A percentile compares a stretch with the other conserved stretches of the same genome.
phyloP scores from a whole-genome alignment of 2,888 invertebrate genomes.

The Orthosia gothica region DNA sequence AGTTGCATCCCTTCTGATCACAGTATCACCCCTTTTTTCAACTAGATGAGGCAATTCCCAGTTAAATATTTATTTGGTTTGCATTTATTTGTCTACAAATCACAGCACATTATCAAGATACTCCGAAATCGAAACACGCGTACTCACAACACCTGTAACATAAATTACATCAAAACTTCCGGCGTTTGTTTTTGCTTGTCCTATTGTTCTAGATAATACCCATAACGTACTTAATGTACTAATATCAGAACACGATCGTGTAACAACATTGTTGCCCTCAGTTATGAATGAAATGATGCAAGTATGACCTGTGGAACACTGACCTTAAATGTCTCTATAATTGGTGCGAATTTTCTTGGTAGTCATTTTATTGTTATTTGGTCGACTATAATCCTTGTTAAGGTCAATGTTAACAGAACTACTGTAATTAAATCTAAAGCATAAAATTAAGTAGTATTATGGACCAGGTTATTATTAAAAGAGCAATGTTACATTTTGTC shows the following conservation, averaged over 20 bases:
- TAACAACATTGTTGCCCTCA: slow-evolving; percentile 52
- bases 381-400: slow-evolving; percentile 7
- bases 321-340: slow-evolving; percentile 59
- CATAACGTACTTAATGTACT: slow-evolving; percentile 19
- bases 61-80: background rate
- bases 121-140: slow-evolving; percentile 20
- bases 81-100: background rate
- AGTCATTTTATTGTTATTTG: slow-evolving; percentile 56
- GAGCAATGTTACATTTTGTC: slow-evolving; percentile 2
- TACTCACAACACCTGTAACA: slow-evolving; percentile 23
- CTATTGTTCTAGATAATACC: slow-evolving; percentile 78
- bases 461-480: background rate
- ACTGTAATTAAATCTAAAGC: too few relatives aligned
- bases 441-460: too few relatives aligned
- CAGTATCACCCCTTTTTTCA: background rate
- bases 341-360: slow-evolving; percentile 49
- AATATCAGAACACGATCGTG: slow-evolving; percentile 45
- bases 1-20: background rate
- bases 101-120: background rate
- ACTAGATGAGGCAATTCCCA: background rate
- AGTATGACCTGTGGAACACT: slow-evolving; percentile 32
- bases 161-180: slow-evolving; percentile 78
- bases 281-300: slow-evolving; percentile 60
- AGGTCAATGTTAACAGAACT: slow-evolving; percentile 10
- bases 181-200: slow-evolving; percentile 78